Evolutionary conservation across 2,797 vertebrate species (phyloP).

Genomic region (Bryconaethiops microstoma): DNA sequence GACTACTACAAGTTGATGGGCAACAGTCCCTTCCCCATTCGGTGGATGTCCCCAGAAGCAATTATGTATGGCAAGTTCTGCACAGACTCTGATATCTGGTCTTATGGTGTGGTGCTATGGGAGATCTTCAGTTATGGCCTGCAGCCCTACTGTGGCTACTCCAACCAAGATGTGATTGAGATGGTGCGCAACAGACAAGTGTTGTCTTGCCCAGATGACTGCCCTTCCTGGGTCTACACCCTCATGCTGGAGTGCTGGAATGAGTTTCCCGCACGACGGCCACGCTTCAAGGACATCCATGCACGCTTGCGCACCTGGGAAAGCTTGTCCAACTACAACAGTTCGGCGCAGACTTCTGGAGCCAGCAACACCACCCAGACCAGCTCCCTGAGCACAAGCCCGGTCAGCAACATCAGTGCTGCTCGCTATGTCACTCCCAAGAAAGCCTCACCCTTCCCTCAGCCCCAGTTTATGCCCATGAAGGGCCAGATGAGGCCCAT

Average conservation of each 20-base stretch:
- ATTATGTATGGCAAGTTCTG: slow-evolving; percentile 93
- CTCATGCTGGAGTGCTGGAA: slow-evolving; percentile 97
- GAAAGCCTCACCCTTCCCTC: slow-evolving; percentile 88
- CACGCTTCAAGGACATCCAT: slow-evolving; percentile 95
- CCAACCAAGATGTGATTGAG: slow-evolving; percentile 97
- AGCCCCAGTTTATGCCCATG: slow-evolving; percentile 90
- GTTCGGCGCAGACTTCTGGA: slow-evolving; percentile 92
- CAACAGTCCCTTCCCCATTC: slow-evolving; percentile 86
- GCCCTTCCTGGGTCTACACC: slow-evolving; percentile 91
- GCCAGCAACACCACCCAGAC: slow-evolving; percentile 95
- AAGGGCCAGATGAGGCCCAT: slow-evolving; percentile 91
- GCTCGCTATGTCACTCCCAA: slow-evolving; percentile 89
- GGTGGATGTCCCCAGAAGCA: slow-evolving; percentile 97
- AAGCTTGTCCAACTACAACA: slow-evolving; percentile 89
- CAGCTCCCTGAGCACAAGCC: slow-evolving; percentile 96
- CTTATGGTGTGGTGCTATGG: slow-evolving; percentile 93
- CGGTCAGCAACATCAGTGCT: slow-evolving; percentile 89
- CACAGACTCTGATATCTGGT: slow-evolving; percentile 95
- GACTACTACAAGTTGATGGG: slow-evolving; percentile 94
- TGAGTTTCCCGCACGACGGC: slow-evolving; percentile 89
- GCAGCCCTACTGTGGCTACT: slow-evolving; percentile 96
- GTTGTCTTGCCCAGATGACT: slow-evolving; percentile 91
- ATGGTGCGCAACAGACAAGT: slow-evolving; percentile 91
- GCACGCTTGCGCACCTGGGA: slow-evolving; percentile 92
- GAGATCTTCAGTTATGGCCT: slow-evolving; percentile 97